A percentile compares a stretch with the other conserved stretches of the same genome.
Evolutionary conservation across 2,888 invertebrate genomes (phyloP).

Genomic region (Imbricaverruca yamaguchii): DNA sequence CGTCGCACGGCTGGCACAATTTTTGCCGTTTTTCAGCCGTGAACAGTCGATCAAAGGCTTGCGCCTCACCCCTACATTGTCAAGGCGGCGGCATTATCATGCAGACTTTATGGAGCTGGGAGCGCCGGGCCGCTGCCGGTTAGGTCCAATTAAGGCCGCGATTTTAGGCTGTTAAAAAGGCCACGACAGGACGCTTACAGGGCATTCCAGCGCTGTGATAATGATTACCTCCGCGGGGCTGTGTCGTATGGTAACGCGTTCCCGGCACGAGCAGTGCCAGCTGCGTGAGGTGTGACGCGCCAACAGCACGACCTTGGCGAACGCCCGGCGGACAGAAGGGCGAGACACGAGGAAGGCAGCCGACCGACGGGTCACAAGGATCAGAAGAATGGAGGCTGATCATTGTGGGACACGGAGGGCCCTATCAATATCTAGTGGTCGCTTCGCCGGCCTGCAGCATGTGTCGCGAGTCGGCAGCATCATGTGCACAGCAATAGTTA

Average conservation of each 20-base stretch:
- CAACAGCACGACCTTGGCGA: background rate
- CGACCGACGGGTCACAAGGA: too few relatives aligned
- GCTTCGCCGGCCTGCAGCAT: too few relatives aligned
- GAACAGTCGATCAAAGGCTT: background rate
- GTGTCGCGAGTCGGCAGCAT: too few relatives aligned
- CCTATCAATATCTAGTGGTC: too few relatives aligned
- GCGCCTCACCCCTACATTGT: background rate
- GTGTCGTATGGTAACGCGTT: background rate
- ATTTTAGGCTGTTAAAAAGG: slow-evolving; percentile 3
- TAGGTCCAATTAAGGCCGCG: slow-evolving; percentile 13
- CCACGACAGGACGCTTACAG: background rate
- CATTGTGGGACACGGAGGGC: too few relatives aligned
- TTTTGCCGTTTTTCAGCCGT: background rate
- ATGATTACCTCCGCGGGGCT: background rate
- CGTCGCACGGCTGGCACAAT: background rate
- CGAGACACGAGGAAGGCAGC: too few relatives aligned
- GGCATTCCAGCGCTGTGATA: background rate
- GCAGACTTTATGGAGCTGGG: background rate
- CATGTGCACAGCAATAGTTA: too few relatives aligned
- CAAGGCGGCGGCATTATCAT: slow-evolving; percentile 3
- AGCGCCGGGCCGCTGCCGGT: background rate
- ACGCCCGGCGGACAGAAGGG: background rate
- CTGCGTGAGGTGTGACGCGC: background rate
- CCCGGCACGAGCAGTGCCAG: background rate
- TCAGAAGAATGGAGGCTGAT: too few relatives aligned